Base-by-base conservation (phyloP, 2,797 vertebrate genomes). In the Emydoidea blandingii region DNA sequence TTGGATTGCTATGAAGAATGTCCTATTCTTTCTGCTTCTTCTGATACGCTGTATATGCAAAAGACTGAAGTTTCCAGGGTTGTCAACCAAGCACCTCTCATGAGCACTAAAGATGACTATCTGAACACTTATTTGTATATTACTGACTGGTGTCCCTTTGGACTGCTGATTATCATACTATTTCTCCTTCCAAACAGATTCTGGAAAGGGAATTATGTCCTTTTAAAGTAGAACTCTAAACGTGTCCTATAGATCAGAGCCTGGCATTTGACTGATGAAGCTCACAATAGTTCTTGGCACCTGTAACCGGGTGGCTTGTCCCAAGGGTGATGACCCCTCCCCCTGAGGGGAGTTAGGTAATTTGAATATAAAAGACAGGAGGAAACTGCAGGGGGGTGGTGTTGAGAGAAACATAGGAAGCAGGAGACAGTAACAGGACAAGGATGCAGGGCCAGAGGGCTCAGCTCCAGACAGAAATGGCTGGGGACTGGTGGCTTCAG, bases 131-230 rank as follows among this genome's bases (percentile, higher is more conserved):
- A 72, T 68, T 37, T 68, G 18, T 72, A 23, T 23, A 1, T 9
- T 62, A 10, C 1, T 15, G 2, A 59, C 4, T 41, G 11, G 4
- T 37, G 3, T 11, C 8, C 12, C 3, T 49, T 47, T 18, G 12
- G 85, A 3, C 25, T 81, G 1, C 4, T 88, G 76, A 76, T 34
- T 47, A n/a, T 8, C 81, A 31, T 0, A 6, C 4, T 54, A 0
- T 11, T 87, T 14, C n/a, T 82, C 3, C 68, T 41, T 72, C 68
- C 41, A 23, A 72, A 12, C n/a, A 41, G n/a, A 37, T 41, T 72
- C 68, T 41, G 19, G 68, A 72, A 72, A 72, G n/a, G 65, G 19
- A 37, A 37, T 37, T 23, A 72, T 5, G 5, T 72, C 3, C 62
- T 89, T 23, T 79, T 76, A 62, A 87, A 94, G 79, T 7, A 3